Evolutionary conservation across 2,888 invertebrate genomes (phyloP).

Genomic region (Agrochola lychnidis): DNA sequence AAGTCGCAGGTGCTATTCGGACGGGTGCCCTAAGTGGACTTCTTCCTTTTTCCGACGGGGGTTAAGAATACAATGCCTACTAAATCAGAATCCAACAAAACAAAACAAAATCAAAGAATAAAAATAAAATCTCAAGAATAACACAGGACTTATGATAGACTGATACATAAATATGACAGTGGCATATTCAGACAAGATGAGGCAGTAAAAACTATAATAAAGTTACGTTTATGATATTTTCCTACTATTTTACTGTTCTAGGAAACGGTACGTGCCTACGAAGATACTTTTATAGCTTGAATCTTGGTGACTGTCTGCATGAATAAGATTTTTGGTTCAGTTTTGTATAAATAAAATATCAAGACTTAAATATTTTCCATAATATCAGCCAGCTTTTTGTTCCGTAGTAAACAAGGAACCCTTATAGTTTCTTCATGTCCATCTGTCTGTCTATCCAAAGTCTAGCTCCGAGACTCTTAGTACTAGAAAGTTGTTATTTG

Average conservation of each 20-base stretch:
- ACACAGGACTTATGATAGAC: slow-evolving; percentile 41
- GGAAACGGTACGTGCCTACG: slow-evolving; percentile 42
- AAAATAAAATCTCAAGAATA: slow-evolving; percentile 47
- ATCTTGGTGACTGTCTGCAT: slow-evolving; percentile 39
- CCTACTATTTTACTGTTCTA: slow-evolving; percentile 60
- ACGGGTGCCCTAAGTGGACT: no score
- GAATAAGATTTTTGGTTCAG: slow-evolving; percentile 26
- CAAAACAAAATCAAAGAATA: slow-evolving; percentile 36
- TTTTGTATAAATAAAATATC: slow-evolving; percentile 30
- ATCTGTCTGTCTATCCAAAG: no score
- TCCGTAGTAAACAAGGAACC: no score
- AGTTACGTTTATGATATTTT: slow-evolving; percentile 61
- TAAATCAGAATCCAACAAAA: slow-evolving; percentile 16
- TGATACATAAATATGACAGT: slow-evolving; percentile 52
- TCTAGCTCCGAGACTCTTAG: no score
- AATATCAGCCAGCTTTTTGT: not conserved
- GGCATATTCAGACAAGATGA: slow-evolving; percentile 63
- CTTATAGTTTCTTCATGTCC: no score
- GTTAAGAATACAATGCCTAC: not conserved
- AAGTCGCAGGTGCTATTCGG: no score
- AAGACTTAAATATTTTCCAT: slow-evolving; percentile 8
- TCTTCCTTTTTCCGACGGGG: no score
- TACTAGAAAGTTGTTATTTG: no score
- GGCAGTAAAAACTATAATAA: slow-evolving; percentile 64
- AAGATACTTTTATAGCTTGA: slow-evolving; percentile 46